Base-by-base conservation (phyloP, 2,797 vertebrate species). In the Myotis pilosus region DNA sequence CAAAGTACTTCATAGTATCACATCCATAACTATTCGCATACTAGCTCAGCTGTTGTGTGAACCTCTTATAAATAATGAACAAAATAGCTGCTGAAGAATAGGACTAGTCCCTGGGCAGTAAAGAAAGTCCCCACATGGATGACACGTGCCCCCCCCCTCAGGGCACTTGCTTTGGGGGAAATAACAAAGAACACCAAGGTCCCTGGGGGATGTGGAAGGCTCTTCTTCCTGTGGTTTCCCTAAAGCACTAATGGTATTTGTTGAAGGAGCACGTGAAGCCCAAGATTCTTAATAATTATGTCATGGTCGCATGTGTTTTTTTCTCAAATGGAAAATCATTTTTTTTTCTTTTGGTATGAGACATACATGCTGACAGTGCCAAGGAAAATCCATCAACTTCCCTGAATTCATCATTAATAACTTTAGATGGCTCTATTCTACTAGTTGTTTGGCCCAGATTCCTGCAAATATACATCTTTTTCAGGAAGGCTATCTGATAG, bases 61-160 rank as follows among this genome's bases (percentile, higher is more conserved):
- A 86, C 85, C 91, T 95, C 83, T 91, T 89, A 98, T 97, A 98
- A 98, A 98, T 97, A 98, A 98, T 41, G 71, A 89, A 69, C 80
- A 57, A 57, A 83, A 95, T 87, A 96, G 89, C 88, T 97, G 89
- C 0, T 92, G 78, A 96, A 96, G 97, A 90, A 92, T 41, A 82
- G 82, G 97, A 93, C 93, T 94, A 22, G 66, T 87, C 76, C 93
- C 92, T 41, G 38, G 51, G 51, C 97, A 81, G 89, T 72, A 89
- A 95, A 80, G 62, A 92, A 47, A 76, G 80, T 76, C 38, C 82
- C 30, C 66, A 92, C 23, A 80, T 15, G 44, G 20, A 30, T 11
- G 28, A 11, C 47, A 19, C 69, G 5, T 5, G 5, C 38, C 44
- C 10, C 8, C 41, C n/a, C 55, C 88, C 78, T 55, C 44, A 57